These are phyloP conservation scores for Tortricodes alternella DNA, from an alignment of 2,888 invertebrate species.

Conservation along the genomic window DNA sequence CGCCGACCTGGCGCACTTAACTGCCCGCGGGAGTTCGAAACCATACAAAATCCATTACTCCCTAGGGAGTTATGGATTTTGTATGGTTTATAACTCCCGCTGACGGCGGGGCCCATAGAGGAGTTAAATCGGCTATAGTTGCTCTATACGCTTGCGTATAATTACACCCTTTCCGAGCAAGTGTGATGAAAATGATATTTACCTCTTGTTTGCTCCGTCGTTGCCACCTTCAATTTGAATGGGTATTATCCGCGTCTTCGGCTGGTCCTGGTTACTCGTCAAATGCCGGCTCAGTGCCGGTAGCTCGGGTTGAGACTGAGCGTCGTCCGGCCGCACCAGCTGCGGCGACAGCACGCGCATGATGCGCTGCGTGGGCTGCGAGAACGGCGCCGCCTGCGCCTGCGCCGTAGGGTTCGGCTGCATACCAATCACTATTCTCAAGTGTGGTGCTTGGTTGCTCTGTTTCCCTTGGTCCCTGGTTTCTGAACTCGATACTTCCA, in stretches of 20 bases:
- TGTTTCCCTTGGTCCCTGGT: conserved; percentile 56
- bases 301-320: conserved; percentile 60
- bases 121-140: too few species aligned
- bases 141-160: not conserved
- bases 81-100: too few species aligned
- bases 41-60: too few species aligned
- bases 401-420: conserved; percentile 58
- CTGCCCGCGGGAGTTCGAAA: too few species aligned
- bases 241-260: conserved; percentile 83
- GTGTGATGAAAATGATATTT: conserved; percentile 27
- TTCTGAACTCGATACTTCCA: conserved; percentile 80
- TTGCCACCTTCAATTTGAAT: conserved; percentile 81
- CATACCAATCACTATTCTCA: conserved; percentile 77
- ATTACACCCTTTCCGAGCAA: too few species aligned
- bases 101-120: too few species aligned
- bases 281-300: conserved; percentile 65
- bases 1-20: too few species aligned
- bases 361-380: conserved; percentile 78
- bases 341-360: conserved; percentile 80
- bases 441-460: conserved; percentile 60
- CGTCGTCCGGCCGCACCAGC: conserved; percentile 74
- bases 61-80: too few species aligned
- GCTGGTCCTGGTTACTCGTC: conserved; percentile 62
- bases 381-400: conserved; percentile 52
- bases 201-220: conserved; percentile 72